Evolutionary conservation across 2,113 vertebrate genomes (phyloP), one percentile per base, ranked within the genome.

Genomic region (Psittacara wagleri): DNA sequence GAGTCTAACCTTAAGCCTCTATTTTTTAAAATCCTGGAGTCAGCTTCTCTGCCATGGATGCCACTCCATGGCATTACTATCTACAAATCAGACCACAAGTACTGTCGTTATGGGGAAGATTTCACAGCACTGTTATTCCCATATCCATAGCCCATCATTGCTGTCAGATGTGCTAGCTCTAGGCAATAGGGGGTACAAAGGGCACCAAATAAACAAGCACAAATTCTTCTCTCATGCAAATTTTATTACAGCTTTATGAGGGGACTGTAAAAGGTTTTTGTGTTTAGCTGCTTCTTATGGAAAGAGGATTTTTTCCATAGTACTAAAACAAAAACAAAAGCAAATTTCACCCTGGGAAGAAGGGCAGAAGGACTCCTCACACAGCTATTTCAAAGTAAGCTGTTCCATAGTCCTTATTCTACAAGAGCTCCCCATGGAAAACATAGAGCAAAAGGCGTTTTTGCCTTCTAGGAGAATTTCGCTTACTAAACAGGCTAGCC

Each of bases 141-240:
- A 75, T 78, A 90, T 27, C 90, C 82, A 83, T 49, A 93, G 79
- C 62, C 72, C 59, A 59, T 83, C 92, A 80, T 15, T 90, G 88
- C 79, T 94, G 75, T 95, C 87, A 96, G 49, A 94, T 92, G 84
- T 83, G 55, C 72, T 86, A 61, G 83, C 90, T 86, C 35, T 52
- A 80, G 88, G 88, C 93, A 81, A 77, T 3, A 79, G 68, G 8
- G 61, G 83, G 61, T 83, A 86, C n/a, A 96, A 86, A 92, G 75
- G 90, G 80, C 67, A 96, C 63, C 69, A 77, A 95, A 94, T 70
- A 95, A 94, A 94, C 51, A 88, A 91, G 35, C 37, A 78, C 18
- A 83, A n/a, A 78, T 93, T 88, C 91, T 88, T 95, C 83, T 90
- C n/a, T 86, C 88, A 84, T 92, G 85, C 76, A 81, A 86, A 90